phyloP scores from a whole-genome alignment of 2,797 vertebrate species.

The Falco columbarius region DNA sequence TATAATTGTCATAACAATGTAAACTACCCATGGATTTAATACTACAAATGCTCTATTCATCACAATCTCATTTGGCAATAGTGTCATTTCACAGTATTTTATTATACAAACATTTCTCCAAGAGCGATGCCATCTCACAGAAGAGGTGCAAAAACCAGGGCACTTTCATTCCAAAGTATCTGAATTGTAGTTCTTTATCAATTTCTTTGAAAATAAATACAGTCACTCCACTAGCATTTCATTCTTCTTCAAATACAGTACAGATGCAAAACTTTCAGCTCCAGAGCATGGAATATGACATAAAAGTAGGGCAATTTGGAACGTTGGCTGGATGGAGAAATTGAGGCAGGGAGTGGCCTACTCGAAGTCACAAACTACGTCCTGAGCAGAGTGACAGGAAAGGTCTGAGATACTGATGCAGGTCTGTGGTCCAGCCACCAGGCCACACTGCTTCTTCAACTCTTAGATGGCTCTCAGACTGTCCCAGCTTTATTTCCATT shows the following conservation, averaged over 20 bases:
- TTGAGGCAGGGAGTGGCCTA: background rate
- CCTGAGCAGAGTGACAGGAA: background rate
- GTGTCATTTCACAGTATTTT: constrained; percentile 56
- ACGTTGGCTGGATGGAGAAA: background rate
- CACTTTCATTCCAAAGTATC: background rate
- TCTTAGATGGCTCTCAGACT: background rate
- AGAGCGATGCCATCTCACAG: constrained; percentile 24
- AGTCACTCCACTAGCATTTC: background rate
- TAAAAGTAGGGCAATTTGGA: background rate
- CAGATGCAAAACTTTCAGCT: background rate
- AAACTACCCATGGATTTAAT: constrained; percentile 65
- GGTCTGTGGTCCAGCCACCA: background rate
- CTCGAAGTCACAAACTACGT: background rate
- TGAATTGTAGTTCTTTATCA: constrained; percentile 38
- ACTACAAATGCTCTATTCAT: constrained; percentile 56
- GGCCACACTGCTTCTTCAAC: background rate
- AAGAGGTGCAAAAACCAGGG: constrained; percentile 34
- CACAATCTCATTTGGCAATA: constrained; percentile 66
- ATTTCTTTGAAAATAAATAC: constrained; percentile 33
- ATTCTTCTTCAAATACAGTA: background rate
- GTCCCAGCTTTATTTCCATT: background rate
- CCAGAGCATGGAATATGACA: background rate
- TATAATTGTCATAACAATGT: constrained; percentile 69
- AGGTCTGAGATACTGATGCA: background rate
- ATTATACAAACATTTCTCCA: constrained; percentile 42